Evolutionary conservation across 92 coral and sea anemone genomes (phyloP), one percentile per base, ranked within the genome.

Genomic region (Epizoanthus rinbou): DNA sequence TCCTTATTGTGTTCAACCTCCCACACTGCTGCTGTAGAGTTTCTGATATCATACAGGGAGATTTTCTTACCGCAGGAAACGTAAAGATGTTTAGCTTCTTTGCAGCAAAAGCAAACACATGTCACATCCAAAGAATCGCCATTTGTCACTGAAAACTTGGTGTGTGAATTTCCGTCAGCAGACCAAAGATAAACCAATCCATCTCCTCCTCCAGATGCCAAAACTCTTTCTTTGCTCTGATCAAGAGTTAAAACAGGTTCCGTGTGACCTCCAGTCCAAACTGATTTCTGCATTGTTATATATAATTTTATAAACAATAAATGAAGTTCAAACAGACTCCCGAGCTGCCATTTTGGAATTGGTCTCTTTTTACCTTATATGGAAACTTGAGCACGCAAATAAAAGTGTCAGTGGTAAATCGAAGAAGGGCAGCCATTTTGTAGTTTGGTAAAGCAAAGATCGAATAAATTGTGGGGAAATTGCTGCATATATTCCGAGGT

Each of bases 171-270:
- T 22, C 98, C 98, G 16, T 94, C 98, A 59, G 70, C 71, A 21
- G 94, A 88, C 99, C 99, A 97, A 69, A 97, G 88, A 65, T 89
- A 83, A 57, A 85, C 85, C 31, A 83, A 83, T 33, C 97, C 94
- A 75, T 92, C 98, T 65, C 92, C 99, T 8, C 93, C 94, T 11
- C 97, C 99, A 71, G 98, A 94, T 6, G 92, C 92, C 85, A 97
- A 69, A 83, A 90, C 41, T 68, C 92, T 95, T n/a, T 87, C 90
- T 79, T 57, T 87, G 82, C 87, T 97, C 18, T 94, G 79, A 76
- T 94, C 98, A 56, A 97, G 64, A 22, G 95, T 88, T 59, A 97
- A 85, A 50, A 94, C 91, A 64, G 93, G 78, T n/a, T 88, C 86
- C 10, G 86, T 86, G 70, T 97, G 99, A 47, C 98, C 98, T 22